Percentiles rank a stretch among this genome's conserved stretches.
These are phyloP conservation scores for Aplysina aerophoba DNA, from an alignment of 37 sponge, comb jelly and placozoan genomes.

Conservation along the genomic window DNA sequence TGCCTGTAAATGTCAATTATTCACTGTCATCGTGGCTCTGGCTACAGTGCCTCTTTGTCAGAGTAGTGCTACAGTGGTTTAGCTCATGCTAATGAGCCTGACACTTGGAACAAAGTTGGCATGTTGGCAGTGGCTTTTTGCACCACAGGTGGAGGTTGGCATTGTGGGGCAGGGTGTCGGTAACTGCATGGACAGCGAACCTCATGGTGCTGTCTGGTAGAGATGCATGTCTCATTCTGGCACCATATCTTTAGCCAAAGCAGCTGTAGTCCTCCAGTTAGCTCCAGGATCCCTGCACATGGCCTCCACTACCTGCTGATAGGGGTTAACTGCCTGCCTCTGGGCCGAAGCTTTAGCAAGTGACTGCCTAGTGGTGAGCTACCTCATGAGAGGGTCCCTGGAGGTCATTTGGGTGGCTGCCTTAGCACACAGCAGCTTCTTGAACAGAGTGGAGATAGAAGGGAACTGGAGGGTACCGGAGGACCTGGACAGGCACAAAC, in stretches of 20 bases:
- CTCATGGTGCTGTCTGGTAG: neutral
- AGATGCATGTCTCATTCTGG: neutral
- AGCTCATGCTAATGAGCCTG: neutral
- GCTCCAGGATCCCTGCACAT: neutral
- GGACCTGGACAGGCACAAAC: neutral
- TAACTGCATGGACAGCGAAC: neutral
- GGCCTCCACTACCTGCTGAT: neutral
- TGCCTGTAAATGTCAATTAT: too few species aligned
- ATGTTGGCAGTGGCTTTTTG: neutral
- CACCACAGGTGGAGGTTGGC: conserved; percentile 13
- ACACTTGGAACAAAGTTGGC: neutral
- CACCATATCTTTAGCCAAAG: neutral
- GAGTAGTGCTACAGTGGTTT: neutral
- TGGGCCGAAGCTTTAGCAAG: neutral
- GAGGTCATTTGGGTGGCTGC: neutral
- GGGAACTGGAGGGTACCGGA: neutral
- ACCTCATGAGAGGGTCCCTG: neutral
- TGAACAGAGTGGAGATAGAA: neutral
- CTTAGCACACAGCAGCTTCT: neutral
- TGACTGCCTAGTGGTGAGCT: neutral
- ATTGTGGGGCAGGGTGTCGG: conserved; percentile 1
- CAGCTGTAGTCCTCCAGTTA: neutral
- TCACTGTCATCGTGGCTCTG: neutral
- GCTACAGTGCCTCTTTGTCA: neutral
- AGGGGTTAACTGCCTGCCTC: neutral